Base-by-base conservation (phyloP, 2,113 vertebrate species). In the Vidua chalybeata region DNA sequence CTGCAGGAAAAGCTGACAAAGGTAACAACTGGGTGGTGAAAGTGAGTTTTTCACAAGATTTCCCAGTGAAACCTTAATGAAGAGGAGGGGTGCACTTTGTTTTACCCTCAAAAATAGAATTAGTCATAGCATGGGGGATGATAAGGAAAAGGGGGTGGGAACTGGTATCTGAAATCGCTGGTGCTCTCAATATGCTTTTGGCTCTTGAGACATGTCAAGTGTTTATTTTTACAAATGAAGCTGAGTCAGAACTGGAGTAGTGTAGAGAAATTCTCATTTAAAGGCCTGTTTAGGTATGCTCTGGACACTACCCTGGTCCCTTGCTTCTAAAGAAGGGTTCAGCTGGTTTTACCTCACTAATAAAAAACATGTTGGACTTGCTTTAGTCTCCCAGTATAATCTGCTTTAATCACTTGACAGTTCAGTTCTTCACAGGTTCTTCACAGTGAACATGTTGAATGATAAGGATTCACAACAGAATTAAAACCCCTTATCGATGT, bases 1-100 rank as follows among this genome's bases (percentile, higher is more conserved):
- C 98, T 99, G 77, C 99, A 99, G 79, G 99, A 99, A 86, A 99
- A 99, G 94, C 98, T 99, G 80, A 93, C 98, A 93, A 99, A 99
- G 99, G 99, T 99, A 97, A 97, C 43, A 48, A 83, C n/a, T 77
- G 75, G n/a, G 21, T 80, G 51, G 35, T 68, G 27, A 80, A 71
- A 93, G 74, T 51, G 85, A 45, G 39, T 86, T 75, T 85, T 93
- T 72, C 68, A 71, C 26, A 46, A 67, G 81, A 59, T 80, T 94
- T 87, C 80, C 78, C 68, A 58, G 56, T 84, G 63, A 89, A 92
- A 95, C 62, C 71, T 89, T 77, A 94, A 85, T 63, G 83, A 82
- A 95, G 88, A 85, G 87, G 93, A 95, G 87, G 73, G 82, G 59
- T 87, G 77, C 72, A 77, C 73, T 94, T 90, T 52, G 81, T 90